phyloP scores from a whole-genome alignment of 2,888 invertebrate genomes.

The Heliconius erato region DNA sequence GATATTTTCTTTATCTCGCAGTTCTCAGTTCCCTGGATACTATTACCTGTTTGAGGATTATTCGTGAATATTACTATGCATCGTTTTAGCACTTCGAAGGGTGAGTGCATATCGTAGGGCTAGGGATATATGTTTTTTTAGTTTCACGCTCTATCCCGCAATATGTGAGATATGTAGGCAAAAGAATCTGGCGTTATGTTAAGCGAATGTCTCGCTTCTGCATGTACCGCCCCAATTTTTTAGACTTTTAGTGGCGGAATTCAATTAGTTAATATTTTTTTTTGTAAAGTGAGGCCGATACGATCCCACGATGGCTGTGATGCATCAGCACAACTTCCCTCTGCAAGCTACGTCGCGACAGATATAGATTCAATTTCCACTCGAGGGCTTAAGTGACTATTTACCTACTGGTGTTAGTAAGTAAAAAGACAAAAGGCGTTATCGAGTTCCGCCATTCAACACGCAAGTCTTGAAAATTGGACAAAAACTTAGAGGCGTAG shows the following conservation, averaged over 20 bases:
- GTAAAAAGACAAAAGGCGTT: not conserved
- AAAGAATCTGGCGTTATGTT: not conserved
- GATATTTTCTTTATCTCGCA: slow-evolving; percentile 85
- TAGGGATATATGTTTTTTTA: slow-evolving; percentile 1
- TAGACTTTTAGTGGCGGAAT: not conserved
- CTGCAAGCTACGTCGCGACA: not conserved
- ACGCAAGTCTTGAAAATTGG: not conserved
- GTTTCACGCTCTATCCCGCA: not conserved
- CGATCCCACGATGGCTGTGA: not conserved
- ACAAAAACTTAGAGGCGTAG: rapidly evolving
- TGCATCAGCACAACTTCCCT: not conserved
- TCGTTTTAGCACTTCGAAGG: slow-evolving; percentile 59
- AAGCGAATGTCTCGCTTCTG: no score
- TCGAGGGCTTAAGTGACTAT: not conserved
- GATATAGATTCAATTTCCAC: not conserved
- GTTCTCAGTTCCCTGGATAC: slow-evolving; percentile 70
- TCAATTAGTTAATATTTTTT: not conserved
- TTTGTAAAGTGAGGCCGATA: not conserved
- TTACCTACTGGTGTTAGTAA: no score
- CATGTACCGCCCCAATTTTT: not conserved
- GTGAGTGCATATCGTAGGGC: slow-evolving; percentile 41
- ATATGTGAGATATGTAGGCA: no score
- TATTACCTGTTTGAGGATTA: slow-evolving; percentile 83
- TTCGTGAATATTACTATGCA: slow-evolving; percentile 74
- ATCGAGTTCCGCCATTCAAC: not conserved